phyloP scores from a whole-genome alignment of 2,888 invertebrate species.

The Tupiocoris notatus region DNA sequence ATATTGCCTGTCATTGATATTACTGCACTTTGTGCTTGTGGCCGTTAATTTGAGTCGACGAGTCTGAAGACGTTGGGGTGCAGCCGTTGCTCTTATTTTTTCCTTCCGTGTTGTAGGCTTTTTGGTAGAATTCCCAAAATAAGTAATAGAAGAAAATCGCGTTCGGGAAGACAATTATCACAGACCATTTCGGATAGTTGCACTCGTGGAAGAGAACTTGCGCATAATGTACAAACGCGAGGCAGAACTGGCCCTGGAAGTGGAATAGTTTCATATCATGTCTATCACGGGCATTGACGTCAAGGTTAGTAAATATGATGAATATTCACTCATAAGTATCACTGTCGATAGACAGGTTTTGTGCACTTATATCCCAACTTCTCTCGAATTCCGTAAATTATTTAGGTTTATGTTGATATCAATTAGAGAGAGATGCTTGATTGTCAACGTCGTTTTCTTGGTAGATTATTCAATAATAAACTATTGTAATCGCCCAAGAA shows the following conservation, averaged over 20 bases:
- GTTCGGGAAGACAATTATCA: conserved; percentile 52
- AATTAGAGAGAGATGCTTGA: too few species aligned
- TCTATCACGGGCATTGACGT: too few species aligned
- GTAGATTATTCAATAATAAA: too few species aligned
- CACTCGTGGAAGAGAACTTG: conserved; percentile 52
- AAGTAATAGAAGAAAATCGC: conserved; percentile 57
- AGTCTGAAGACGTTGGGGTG: neutral
- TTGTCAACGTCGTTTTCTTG: too few species aligned
- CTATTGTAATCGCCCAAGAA: too few species aligned
- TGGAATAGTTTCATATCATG: too few species aligned
- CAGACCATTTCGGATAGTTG: conserved; percentile 51
- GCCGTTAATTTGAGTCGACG: neutral
- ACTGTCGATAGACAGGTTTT: too few species aligned
- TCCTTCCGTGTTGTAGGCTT: conserved; percentile 53
- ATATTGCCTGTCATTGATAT: neutral
- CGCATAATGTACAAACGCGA: conserved; percentile 52
- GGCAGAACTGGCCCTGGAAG: conserved; percentile 52
- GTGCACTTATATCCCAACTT: too few species aligned
- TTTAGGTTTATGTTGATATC: too few species aligned
- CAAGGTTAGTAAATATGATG: too few species aligned
- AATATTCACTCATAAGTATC: too few species aligned
- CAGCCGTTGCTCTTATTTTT: neutral
- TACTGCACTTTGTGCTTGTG: conserved; percentile 5
- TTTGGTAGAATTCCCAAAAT: conserved; percentile 58
- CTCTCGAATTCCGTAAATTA: too few species aligned